Evolutionary conservation across 2,113 vertebrate species (phyloP).

Genomic region (Microtus pennsylvanicus): DNA sequence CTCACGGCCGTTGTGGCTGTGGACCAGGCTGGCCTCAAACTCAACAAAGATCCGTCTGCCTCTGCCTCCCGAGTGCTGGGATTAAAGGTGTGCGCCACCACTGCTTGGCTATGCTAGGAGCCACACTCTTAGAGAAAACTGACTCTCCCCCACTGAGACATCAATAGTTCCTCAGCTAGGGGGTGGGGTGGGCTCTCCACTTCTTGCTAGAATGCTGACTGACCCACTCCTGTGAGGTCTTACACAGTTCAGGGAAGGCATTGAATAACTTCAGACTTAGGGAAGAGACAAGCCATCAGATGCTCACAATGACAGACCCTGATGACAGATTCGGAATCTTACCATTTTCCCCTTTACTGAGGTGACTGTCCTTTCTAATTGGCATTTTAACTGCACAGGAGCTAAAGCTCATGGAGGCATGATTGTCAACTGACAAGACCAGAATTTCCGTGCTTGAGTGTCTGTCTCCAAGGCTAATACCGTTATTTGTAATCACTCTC

Average conservation of each 20-base stretch:
- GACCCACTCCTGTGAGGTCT: too few relatives aligned
- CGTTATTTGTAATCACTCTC: background rate
- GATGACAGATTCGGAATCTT: background rate
- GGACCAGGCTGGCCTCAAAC: background rate
- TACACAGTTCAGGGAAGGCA: background rate
- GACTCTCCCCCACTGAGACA: too few relatives aligned
- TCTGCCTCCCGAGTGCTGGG: background rate
- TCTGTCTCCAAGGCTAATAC: background rate
- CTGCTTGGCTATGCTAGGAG: too few relatives aligned
- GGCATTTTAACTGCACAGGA: background rate
- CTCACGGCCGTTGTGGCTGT: background rate
- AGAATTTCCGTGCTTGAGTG: background rate
- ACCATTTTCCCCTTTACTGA: background rate
- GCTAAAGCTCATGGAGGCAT: background rate
- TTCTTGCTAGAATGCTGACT: too few relatives aligned
- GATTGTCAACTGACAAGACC: background rate
- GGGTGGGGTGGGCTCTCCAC: too few relatives aligned
- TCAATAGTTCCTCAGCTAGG: too few relatives aligned
- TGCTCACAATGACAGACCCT: background rate
- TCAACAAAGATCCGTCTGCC: background rate
- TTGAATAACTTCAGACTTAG: conserved; percentile 30
- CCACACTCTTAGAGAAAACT: too few relatives aligned
- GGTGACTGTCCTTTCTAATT: background rate
- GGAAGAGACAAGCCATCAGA: background rate
- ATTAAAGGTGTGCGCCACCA: background rate